Base-by-base conservation (phyloP, 2,113 vertebrate species). In the Pica pica region DNA sequence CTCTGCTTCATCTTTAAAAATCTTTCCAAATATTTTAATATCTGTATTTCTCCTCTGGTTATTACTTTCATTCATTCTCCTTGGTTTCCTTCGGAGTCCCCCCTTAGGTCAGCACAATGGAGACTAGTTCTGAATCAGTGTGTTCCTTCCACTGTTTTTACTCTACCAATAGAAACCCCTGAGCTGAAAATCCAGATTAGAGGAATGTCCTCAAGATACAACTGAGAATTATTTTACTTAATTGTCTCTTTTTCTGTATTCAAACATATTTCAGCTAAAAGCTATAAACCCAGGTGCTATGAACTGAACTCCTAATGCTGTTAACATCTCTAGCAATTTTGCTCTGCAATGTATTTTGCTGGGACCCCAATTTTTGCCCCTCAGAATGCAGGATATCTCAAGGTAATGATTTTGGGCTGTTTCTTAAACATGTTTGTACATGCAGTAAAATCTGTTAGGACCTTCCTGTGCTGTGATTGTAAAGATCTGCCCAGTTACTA, bases 21-120 rank as follows among this genome's bases (percentile, higher is more conserved):
- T 18, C 22, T 44, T 52, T 60, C 23, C 26, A 47, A 71, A 52
- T 21, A 10, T 49, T 53, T 52, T 30, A 39, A 47, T 70, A 3
- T 63, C 35, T 57, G 4, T 27, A 39, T 80, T 93, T 79, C 28
- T 60, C 19, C 59, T 85, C 9, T 60, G 16, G 8, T 71, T 87
- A 30, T 31, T 67, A 15, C 39, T 79, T 78, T 9, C 28, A 1
- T 50, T 71, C 0, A 2, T 71, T 93, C 5, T 56, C 47, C 21
- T 71, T 82, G 44, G 9, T 53, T 65, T 90, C 16, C 23, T 61
- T 26, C n/a, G 49, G 65, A 16, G 2, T 79, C 28, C 23, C 2
- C 1, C 1, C 49, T 83, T 52, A 37, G 22, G 56, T 64, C 31
- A 75, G 44, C 10, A 9, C 11, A 56, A 14, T 0, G 2, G 26